Evolutionary conservation across 2,113 vertebrate species (phyloP).

Genomic region (Ascaphus truei): DNA sequence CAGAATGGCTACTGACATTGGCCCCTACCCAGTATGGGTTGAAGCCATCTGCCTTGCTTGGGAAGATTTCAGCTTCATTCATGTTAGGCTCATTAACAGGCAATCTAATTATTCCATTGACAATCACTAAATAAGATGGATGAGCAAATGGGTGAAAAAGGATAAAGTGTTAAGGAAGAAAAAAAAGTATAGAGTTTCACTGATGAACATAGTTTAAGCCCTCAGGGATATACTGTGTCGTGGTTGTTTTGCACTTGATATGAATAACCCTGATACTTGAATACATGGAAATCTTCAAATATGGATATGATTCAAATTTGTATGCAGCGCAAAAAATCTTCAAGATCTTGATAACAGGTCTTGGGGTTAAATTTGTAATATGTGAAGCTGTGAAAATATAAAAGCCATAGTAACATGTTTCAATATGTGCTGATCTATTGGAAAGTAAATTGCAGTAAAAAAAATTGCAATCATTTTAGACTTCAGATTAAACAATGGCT

Average conservation of each 20-base stretch:
- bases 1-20: too few species aligned
- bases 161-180: slow-evolving; percentile 30
- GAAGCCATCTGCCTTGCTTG: not conserved
- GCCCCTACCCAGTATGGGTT: not conserved
- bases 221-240: not conserved
- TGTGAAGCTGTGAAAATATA: too few species aligned
- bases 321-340: not conserved
- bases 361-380: not conserved
- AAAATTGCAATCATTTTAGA: too few species aligned
- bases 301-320: not conserved
- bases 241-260: not conserved
- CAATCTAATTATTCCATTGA: slow-evolving; percentile 7
- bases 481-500: too few species aligned
- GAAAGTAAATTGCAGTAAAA: too few species aligned
- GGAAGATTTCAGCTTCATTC: not conserved
- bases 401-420: too few species aligned
- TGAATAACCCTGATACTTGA: not conserved
- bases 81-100: slow-evolving; percentile 18
- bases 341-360: not conserved
- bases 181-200: slow-evolving; percentile 6
- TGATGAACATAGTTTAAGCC: not conserved
- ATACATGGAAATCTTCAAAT: not conserved
- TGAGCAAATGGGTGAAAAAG: not conserved
- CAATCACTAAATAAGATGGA: slow-evolving; percentile 12
- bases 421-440: too few species aligned